Base-by-base conservation (phyloP, 2,888 invertebrate species). In the Dryobotodes eremita region DNA sequence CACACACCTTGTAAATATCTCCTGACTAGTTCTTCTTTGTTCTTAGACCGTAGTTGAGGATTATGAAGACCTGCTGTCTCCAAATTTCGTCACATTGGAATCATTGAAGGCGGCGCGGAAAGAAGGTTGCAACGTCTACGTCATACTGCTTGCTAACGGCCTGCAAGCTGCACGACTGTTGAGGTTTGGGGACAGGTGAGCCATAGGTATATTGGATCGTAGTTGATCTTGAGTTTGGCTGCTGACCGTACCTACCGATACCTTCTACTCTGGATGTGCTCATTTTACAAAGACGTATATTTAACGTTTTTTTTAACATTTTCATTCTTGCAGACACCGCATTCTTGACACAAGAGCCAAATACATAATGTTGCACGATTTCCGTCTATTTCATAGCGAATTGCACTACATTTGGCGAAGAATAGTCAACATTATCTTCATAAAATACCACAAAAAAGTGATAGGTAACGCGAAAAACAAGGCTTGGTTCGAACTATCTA, bases 321-420 rank as follows among this genome's bases (percentile, higher is more conserved):
- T n/a, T 57, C 55, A 13, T 48, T 31, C 8, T 80, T 87, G 8
- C 92, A 98, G 98, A 81, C 97, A 98, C 91, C 97, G 98, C 13
- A 95, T 98, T 36, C 92, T 98, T 65, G 97, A 98, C 91, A 98
- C 98, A 0, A 97, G 98, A 89, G 97, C 98, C 0, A 98, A 97
- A 86, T 98, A 97, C 90, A 95, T 98, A 59, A 93, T 98, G 78
- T 94, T 98, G 0, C 97, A 98, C 92, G 98, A 98, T 92, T 94
- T 97, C 79, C 95, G 98, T 10, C 95, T 98, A 2, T 98, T 98
- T 88, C 96, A 97, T 72, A 96, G 97, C 83, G 97, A 98, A 10
- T 94, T 98, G 82, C 97, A 98, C 89, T 98, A 98, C 89, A 92
- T 98, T 23, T 98, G 98, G 98, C 98, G 98, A 82, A 97, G 98